These are phyloP conservation scores for Callipepla squamata DNA, from an alignment of 2,113 vertebrate genomes.

Conservation along the genomic window DNA sequence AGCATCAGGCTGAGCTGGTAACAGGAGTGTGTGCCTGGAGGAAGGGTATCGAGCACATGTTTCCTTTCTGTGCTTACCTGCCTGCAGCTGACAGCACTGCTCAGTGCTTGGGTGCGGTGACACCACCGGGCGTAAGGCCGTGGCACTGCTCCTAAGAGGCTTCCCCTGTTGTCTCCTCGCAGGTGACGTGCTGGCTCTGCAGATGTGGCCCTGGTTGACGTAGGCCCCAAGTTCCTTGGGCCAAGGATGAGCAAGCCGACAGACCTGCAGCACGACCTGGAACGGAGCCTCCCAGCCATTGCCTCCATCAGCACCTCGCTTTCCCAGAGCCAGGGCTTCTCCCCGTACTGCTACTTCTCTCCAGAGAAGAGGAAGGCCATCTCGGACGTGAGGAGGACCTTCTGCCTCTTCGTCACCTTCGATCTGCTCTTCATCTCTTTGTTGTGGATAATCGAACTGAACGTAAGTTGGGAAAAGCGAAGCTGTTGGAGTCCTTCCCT, in stretches of 20 bases:
- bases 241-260: constrained; percentile 77
- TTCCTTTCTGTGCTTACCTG: not conserved
- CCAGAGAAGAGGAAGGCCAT: constrained; percentile 82
- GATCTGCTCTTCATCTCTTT: constrained; percentile 95
- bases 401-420: constrained; percentile 98
- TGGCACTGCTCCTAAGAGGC: not conserved
- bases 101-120: not conserved
- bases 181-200: constrained; percentile 5
- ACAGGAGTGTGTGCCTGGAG: not conserved
- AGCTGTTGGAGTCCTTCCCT: not conserved
- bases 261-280: constrained; percentile 81
- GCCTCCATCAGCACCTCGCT: constrained; percentile 89
- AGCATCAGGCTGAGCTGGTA: too few relatives aligned
- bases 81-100: not conserved
- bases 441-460: constrained; percentile 97
- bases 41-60: fast-evolving
- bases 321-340: constrained; percentile 81
- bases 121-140: not conserved
- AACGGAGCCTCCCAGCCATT: constrained; percentile 89
- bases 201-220: not conserved
- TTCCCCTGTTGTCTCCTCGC: not conserved
- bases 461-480: constrained; percentile 77
- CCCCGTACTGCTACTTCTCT: constrained; percentile 76
- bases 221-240: not conserved
- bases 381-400: constrained; percentile 96